Conservation (phyloP, 2,113 vertebrate genomes). For the Erythrolamprus reginae region DNA sequence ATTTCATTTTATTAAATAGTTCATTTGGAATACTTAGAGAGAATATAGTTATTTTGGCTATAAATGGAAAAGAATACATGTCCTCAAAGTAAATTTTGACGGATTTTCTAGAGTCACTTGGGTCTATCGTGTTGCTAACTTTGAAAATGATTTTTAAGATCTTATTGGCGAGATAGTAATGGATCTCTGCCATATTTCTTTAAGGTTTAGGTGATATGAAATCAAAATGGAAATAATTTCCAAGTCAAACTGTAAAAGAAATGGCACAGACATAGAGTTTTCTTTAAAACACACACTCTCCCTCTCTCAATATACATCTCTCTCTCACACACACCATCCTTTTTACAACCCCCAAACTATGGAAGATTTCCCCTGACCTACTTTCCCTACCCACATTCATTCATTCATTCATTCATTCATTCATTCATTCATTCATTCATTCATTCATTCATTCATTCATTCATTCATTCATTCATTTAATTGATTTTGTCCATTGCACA, state of each 20-base stretch:
- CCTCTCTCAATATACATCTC: not conserved
- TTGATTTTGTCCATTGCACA: too few relatives aligned
- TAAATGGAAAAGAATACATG: not conserved
- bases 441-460: too few relatives aligned
- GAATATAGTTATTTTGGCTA: not conserved
- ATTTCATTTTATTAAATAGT: not conserved
- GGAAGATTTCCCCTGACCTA: not conserved
- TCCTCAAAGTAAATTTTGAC: not conserved
- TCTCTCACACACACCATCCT: not conserved
- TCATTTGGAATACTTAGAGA: not conserved
- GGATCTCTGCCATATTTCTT: not conserved
- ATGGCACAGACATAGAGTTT: not conserved
- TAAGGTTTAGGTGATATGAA: not conserved
- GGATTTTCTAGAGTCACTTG: not conserved
- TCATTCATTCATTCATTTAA: too few relatives aligned
- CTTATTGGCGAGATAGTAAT: not conserved
- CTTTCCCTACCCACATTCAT: too few relatives aligned
- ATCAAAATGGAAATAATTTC: not conserved
- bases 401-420: too few relatives aligned
- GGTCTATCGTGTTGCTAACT: not conserved
- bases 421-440: too few relatives aligned
- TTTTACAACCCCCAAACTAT: not conserved
- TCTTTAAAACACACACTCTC: not conserved
- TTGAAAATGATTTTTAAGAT: not conserved
- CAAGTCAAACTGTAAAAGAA: not conserved